Conservation (phyloP, 2,888 invertebrate species). For the Watsonalla binaria region DNA sequence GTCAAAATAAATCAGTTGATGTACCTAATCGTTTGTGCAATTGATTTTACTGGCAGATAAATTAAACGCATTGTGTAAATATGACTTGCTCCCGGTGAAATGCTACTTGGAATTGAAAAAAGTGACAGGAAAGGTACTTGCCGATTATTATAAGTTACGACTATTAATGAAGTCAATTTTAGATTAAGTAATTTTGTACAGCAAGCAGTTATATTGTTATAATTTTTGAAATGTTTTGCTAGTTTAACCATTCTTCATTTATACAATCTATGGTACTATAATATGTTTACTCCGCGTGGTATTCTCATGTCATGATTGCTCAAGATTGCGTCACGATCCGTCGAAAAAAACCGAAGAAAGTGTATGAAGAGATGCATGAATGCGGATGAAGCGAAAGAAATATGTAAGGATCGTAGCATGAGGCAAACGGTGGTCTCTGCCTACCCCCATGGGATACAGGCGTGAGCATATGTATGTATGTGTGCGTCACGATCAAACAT, state of each 20-base stretch:
- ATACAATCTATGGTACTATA: neutral
- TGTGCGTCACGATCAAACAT: no score
- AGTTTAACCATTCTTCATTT: constrained; percentile 27
- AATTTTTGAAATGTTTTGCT: constrained; percentile 23
- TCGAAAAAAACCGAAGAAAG: no score
- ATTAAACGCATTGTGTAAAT: no score
- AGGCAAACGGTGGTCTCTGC: no score
- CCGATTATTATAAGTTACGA: constrained; percentile 20
- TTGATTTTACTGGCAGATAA: neutral
- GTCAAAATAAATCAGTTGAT: constrained; percentile 1
- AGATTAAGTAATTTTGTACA: constrained; percentile 24
- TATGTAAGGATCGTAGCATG: no score
- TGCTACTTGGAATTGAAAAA: constrained; percentile 15
- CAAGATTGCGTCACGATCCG: no score
- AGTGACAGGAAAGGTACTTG: constrained; percentile 19
- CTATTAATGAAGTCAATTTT: constrained; percentile 26
- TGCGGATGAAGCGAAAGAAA: no score
- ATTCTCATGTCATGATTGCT: no score
- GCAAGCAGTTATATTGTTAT: constrained; percentile 10
- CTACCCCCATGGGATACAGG: no score
- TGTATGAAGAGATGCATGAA: no score
- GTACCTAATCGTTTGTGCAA: constrained; percentile 1
- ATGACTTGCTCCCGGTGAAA: neutral
- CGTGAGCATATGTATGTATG: no score
- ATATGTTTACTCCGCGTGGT: no score